phyloP scores from a whole-genome alignment of 2,113 vertebrate species.

The Peromyscus maniculatus region DNA sequence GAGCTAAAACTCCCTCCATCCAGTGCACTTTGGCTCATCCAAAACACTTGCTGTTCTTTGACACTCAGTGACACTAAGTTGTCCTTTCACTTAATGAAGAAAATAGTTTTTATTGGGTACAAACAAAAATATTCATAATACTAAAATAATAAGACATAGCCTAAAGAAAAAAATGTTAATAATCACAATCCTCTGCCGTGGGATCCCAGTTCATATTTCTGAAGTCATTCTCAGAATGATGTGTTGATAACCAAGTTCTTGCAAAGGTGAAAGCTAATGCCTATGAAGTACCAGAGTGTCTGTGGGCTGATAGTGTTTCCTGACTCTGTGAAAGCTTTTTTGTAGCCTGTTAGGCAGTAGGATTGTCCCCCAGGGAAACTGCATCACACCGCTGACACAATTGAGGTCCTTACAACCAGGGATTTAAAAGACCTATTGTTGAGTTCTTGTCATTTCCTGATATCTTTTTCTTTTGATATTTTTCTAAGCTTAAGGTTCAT shows the following conservation, averaged over 20 bases:
- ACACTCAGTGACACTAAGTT: fast-evolving
- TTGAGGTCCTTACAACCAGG: neutral
- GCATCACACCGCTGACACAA: conserved; percentile 50
- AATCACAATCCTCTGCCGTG: neutral
- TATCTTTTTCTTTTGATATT: conserved; percentile 65
- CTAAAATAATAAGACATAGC: neutral
- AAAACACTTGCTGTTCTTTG: neutral
- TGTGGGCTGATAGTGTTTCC: conserved; percentile 4
- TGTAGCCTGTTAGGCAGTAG: neutral
- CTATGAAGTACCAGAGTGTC: conserved; percentile 42
- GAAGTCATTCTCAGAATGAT: neutral
- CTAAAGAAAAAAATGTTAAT: neutral
- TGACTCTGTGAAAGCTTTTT: conserved; percentile 46
- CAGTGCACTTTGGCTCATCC: neutral
- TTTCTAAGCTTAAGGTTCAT: conserved; percentile 75
- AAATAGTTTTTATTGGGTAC: neutral
- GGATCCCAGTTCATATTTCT: neutral
- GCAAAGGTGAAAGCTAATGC: conserved; percentile 39
- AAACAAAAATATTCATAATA: neutral
- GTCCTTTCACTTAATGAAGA: neutral
- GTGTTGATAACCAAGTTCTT: conserved; percentile 60
- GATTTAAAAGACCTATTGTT: conserved; percentile 65
- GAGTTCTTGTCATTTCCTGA: conserved; percentile 70
- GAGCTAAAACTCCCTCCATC: neutral
- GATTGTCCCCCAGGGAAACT: neutral